These are phyloP conservation scores for Epinotia ramella DNA, from an alignment of 2,888 invertebrate species.

Conservation along the genomic window DNA sequence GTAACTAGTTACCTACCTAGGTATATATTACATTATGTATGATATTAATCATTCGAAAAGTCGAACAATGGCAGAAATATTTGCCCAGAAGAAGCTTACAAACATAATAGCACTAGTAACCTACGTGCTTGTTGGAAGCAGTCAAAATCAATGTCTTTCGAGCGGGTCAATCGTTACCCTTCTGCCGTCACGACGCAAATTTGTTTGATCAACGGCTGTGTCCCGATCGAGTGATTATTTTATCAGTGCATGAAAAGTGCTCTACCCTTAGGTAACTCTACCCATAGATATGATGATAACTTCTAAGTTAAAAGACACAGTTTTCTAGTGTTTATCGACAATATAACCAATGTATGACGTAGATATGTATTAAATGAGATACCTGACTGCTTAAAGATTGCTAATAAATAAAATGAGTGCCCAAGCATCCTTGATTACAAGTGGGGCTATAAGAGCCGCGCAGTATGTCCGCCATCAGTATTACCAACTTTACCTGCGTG, in stretches of 20 bases:
- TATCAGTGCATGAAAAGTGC: background rate
- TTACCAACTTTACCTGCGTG: constrained; percentile 45
- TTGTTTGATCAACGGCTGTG: too few relatives aligned
- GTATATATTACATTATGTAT: background rate
- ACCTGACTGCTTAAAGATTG: background rate
- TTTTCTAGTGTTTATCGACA: too few relatives aligned
- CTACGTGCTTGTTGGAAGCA: background rate
- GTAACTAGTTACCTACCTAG: too few relatives aligned
- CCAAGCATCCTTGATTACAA: constrained; percentile 24
- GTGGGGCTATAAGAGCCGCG: constrained; percentile 19
- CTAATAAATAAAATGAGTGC: constrained; percentile 1
- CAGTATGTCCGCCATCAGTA: constrained; percentile 26
- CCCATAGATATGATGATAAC: too few relatives aligned
- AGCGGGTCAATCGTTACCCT: background rate
- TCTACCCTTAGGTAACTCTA: too few relatives aligned
- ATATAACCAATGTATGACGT: too few relatives aligned
- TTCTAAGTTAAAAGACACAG: too few relatives aligned
- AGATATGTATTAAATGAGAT: too few relatives aligned
- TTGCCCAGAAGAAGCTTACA: background rate
- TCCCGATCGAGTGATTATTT: background rate
- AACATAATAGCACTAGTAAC: background rate
- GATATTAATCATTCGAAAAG: background rate
- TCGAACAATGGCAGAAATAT: background rate
- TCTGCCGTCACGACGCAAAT: too few relatives aligned
- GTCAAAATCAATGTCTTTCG: background rate